These are phyloP conservation scores for Drosophila seclusa DNA, from an alignment of 2,888 invertebrate genomes.

Conservation along the genomic window DNA sequence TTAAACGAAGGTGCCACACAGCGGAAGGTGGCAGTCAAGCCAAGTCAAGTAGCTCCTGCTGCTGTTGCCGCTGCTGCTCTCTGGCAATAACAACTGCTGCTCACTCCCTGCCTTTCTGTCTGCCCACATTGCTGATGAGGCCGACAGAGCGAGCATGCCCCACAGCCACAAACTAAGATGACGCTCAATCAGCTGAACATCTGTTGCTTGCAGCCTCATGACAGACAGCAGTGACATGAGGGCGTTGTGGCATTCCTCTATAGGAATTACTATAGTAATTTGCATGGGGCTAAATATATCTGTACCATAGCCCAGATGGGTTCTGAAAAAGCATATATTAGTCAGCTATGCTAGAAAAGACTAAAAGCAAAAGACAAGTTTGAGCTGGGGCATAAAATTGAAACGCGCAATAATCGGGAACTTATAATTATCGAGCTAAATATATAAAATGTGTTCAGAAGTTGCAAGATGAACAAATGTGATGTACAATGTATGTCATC, in stretches of 20 bases:
- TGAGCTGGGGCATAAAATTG: background rate
- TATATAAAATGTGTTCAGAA: background rate
- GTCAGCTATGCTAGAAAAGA: background rate
- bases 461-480: background rate
- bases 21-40: conserved; percentile 62
- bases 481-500: background rate
- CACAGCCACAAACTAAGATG: conserved; percentile 56
- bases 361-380: conserved; percentile 16
- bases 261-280: conserved; percentile 44
- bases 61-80: conserved; percentile 11
- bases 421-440: conserved; percentile 21
- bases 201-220: conserved; percentile 58
- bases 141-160: conserved; percentile 56
- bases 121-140: conserved; percentile 47
- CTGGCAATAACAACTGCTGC: conserved; percentile 27
- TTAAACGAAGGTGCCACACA: conserved; percentile 63
- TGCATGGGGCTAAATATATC: conserved; percentile 38
- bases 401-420: conserved; percentile 6
- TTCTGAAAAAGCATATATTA: background rate
- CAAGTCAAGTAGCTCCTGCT: conserved; percentile 68
- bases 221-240: conserved; percentile 61
- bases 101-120: background rate
- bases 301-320: conserved; percentile 1
- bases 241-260: conserved; percentile 51
- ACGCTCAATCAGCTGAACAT: conserved; percentile 71